phyloP scores from a whole-genome alignment of 37 sponge, comb jelly and placozoan species.

The Bolinopsis microptera region DNA sequence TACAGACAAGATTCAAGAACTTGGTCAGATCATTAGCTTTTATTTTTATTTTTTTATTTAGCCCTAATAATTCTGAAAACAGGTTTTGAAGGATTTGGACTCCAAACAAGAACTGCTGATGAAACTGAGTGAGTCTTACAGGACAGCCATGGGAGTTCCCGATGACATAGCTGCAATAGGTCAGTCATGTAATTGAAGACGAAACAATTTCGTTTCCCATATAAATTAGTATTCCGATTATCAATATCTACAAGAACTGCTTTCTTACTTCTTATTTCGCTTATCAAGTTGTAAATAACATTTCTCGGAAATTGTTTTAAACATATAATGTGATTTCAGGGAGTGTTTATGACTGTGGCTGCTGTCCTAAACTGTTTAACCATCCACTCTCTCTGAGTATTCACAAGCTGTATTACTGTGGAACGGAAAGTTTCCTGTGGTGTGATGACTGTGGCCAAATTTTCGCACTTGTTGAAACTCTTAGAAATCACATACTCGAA shows the following conservation, averaged over 20 bases:
- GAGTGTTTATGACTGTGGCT: slow-evolving; percentile 3
- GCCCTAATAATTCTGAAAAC: neutral
- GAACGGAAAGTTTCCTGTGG: slow-evolving; percentile 36
- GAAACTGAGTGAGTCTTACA: slow-evolving; percentile 18
- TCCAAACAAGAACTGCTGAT: slow-evolving; percentile 23
- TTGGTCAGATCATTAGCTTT: too few relatives aligned
- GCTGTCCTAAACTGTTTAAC: slow-evolving; percentile 35
- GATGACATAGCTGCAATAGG: too few relatives aligned
- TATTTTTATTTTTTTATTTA: too few relatives aligned
- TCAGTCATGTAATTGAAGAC: too few relatives aligned
- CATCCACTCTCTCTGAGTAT: slow-evolving; percentile 22
- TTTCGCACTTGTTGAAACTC: slow-evolving; percentile 26
- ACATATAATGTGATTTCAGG: slow-evolving; percentile 10
- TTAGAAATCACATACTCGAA: slow-evolving; percentile 27
- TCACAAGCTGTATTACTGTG: slow-evolving; percentile 40
- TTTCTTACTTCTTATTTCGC: too few relatives aligned
- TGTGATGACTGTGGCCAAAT: slow-evolving; percentile 65
- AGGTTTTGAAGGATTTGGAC: neutral
- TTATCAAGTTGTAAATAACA: too few relatives aligned
- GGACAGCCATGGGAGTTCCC: neutral
- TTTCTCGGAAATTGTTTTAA: too few relatives aligned
- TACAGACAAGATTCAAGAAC: too few relatives aligned
- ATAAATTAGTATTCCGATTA: too few relatives aligned
- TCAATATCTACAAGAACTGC: too few relatives aligned
- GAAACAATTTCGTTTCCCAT: too few relatives aligned